Base-by-base conservation (phyloP, 2,113 vertebrate species). In the Ciconia maguari region DNA sequence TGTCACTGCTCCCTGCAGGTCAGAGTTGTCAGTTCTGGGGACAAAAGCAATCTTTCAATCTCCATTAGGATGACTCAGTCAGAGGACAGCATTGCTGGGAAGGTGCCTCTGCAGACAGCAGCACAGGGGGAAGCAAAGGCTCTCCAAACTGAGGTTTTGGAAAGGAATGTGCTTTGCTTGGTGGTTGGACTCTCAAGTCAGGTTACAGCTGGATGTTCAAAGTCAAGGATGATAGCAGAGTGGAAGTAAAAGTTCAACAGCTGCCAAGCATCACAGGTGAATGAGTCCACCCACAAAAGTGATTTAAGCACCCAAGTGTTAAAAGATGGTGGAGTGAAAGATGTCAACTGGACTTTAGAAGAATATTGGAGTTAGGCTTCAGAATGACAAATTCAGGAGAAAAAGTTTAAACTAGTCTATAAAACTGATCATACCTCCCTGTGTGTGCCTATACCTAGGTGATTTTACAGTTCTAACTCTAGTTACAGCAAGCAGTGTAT, bases 81-180 rank as follows among this genome's bases (percentile, higher is more conserved):
- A 36, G 17, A 29, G 42, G 42, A 12, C 3, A 58, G 25, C 2
- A 0, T 26, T 61, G 70, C 75, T 42, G 85, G 83, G 83, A 87
- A 92, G 77, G 15, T 7, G 21, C 30, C 52, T 66, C 70, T 54
- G 44, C 55, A 46, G 87, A 21, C 10, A 41, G 42, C 10, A 24
- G 25, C 38, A 3, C 0, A 2, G 8, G 22, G 44, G 27, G 14
- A 41, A 19, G 20, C 0, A 3, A 34, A 38, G 11, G 26, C 10
- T 77, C 36, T 69, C 41, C 65, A 36, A 0, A 19, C 2, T 38
- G 38, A n/a, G 30, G 5, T 2, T 29, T 70, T 38, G 64, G 75
- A n/a, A 78, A 64, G 36, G 27, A 38, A 10, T 4, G 10, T 5
- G 15, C 3, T 83, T 62, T 19, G 10, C 16, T 15, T 7, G 24